phyloP scores from a whole-genome alignment of 2,797 vertebrate genomes.

The Cuculus canorus region DNA sequence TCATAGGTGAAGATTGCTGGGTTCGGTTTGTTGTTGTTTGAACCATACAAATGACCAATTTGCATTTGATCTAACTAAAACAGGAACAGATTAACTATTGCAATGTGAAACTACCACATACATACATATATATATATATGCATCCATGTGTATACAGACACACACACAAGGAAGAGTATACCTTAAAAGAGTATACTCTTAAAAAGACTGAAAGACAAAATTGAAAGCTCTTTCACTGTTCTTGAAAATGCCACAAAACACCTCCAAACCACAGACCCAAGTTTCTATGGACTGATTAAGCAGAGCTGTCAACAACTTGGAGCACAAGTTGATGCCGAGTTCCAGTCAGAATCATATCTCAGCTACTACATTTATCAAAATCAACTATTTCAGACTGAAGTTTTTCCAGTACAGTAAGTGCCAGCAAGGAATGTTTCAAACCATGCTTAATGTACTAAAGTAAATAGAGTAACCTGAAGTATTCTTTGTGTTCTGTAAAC shows the following conservation, averaged over 20 bases:
- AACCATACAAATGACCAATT: no score
- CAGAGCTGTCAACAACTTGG: not conserved
- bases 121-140: not conserved
- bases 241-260: not conserved
- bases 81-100: not conserved
- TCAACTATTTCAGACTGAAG: not conserved
- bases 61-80: not conserved
- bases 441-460: not conserved
- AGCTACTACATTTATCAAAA: not conserved
- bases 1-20: not conserved
- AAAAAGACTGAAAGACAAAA: not conserved
- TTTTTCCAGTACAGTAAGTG: not conserved
- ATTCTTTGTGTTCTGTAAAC: not conserved
- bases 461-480: not conserved
- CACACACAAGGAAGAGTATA: not conserved
- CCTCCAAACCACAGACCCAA: not conserved
- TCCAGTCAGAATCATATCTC: not conserved
- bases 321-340: not conserved
- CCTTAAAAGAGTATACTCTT: no score
- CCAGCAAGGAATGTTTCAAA: constrained; percentile 1
- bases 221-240: not conserved
- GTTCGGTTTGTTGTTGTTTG: no score
- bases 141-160: rapidly evolving
- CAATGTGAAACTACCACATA: not conserved
- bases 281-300: not conserved